Percentiles rank a stretch among this genome's conserved stretches.
These are phyloP conservation scores for Ctenochaetus hawaiiensis DNA, from an alignment of 2,797 vertebrate species.

Conservation along the genomic window DNA sequence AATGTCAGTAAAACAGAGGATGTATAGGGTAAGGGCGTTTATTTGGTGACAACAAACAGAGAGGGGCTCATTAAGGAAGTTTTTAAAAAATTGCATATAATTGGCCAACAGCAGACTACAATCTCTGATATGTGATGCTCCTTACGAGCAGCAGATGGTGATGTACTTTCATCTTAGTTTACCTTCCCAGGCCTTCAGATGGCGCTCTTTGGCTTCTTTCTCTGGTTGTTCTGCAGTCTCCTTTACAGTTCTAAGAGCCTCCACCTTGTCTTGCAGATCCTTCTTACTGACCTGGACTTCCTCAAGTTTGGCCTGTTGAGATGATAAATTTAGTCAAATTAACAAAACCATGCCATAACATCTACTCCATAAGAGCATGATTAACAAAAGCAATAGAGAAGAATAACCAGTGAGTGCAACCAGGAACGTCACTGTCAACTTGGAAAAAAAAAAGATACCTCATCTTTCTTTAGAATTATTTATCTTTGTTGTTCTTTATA, in stretches of 20 bases:
- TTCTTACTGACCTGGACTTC: conserved; percentile 86
- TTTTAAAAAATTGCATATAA: too few species aligned
- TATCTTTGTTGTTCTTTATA: too few species aligned
- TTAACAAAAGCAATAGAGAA: background rate
- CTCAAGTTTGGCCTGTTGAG: conserved; percentile 82
- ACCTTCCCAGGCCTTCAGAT: conserved; percentile 93
- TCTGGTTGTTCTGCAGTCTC: conserved; percentile 91
- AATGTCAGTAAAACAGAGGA: background rate
- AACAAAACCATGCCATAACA: background rate
- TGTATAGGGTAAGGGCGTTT: too few species aligned
- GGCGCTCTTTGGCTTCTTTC: conserved; percentile 91
- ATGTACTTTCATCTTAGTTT: conserved; percentile 34
- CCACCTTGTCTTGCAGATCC: conserved; percentile 86
- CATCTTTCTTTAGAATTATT: too few species aligned
- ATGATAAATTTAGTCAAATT: background rate
- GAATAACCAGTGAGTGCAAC: background rate
- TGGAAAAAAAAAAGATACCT: background rate
- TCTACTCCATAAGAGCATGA: background rate
- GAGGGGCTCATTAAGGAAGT: too few species aligned
- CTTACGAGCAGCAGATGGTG: conserved; percentile 28
- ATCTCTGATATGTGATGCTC: conserved; percentile 1
- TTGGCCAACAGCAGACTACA: background rate
- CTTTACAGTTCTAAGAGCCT: conserved; percentile 86
- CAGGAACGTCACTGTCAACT: background rate
- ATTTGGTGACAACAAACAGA: too few species aligned